These are phyloP conservation scores for Microhierax caerulescens DNA, from an alignment of 2,797 vertebrate genomes.

Conservation along the genomic window DNA sequence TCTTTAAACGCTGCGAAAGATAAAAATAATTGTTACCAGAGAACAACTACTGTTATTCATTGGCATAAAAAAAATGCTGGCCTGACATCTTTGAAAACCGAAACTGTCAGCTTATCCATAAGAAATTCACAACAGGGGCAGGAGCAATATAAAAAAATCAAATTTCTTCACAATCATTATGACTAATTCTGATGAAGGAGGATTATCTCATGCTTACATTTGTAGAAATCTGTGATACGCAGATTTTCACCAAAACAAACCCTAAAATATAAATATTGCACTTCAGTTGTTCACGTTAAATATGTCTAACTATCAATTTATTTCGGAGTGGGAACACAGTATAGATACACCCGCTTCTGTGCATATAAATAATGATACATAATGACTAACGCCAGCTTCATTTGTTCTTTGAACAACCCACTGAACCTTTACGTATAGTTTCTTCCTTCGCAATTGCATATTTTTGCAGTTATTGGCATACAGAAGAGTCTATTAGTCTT, in stretches of 20 bases:
- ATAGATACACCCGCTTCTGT: background rate
- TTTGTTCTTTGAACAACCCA: slow-evolving; percentile 10
- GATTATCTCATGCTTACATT: background rate
- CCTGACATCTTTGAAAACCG: background rate
- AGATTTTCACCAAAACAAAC: background rate
- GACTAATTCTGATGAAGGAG: background rate
- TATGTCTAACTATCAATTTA: background rate
- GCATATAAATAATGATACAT: background rate
- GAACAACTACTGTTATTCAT: background rate
- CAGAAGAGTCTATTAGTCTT: background rate
- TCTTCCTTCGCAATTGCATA: background rate
- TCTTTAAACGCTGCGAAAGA: rapidly evolving
- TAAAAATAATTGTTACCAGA: background rate
- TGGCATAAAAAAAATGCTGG: background rate
- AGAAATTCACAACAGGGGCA: background rate
- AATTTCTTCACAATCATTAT: background rate
- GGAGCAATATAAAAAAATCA: background rate
- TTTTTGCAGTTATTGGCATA: background rate
- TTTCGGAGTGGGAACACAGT: background rate
- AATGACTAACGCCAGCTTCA: background rate
- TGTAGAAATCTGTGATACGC: background rate
- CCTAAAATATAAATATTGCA: slow-evolving; percentile 7
- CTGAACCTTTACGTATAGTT: background rate
- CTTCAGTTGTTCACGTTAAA: slow-evolving; percentile 29
- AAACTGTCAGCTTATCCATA: background rate